Base-by-base conservation (phyloP, 1,140 invertebrate species). In the Ceratitis capitata region DNA sequence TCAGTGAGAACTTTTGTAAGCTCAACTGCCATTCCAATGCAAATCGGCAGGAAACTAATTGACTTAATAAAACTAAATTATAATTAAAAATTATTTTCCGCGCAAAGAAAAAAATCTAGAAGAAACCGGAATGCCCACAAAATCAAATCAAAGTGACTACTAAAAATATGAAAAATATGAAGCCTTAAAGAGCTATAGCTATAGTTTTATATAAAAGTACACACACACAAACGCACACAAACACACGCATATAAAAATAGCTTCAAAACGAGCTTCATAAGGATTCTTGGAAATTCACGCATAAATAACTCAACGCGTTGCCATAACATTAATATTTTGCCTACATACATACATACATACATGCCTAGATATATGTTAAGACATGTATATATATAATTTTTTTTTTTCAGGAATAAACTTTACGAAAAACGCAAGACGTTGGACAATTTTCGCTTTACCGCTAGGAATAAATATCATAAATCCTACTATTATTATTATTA, bases 401-500 rank as follows among this genome's bases (percentile, higher is more conserved):
- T 12, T 53, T 19, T 53, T 12, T 53, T 12, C 51, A 53, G 14
- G 51, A 16, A 19, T n/a, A n/a, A n/a, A n/a, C n/a, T n/a, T n/a
- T 19, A 19, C 49, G 6, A 1, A n/a, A 56, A 56, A 56, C 10
- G 51, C 19, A 23, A 56, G 9, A 3, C 14, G 61, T 35, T 69
- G 29, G 39, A 32, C 39, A 78, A 45, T 78, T 78, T 78, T 45
- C 42, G 39, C 39, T 78, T 78, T 78, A 78, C 69, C 69, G 69
- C 69, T 45, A 78, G 39, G 39, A 78, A 78, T 78, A 78, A 45
- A 78, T 26, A 78, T 29, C 69, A 78, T 78, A 78, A 78, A 78
- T 78, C 69, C 39, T 78, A 26, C 69, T 78, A 78, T 78, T 78
- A 78, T 78, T 78, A 78, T 78, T 78, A 78, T 45, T 10, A 45